Evolutionary conservation across 2,797 vertebrate species (phyloP), one percentile per base, ranked within the genome.

Genomic region (Sciaenops ocellatus): DNA sequence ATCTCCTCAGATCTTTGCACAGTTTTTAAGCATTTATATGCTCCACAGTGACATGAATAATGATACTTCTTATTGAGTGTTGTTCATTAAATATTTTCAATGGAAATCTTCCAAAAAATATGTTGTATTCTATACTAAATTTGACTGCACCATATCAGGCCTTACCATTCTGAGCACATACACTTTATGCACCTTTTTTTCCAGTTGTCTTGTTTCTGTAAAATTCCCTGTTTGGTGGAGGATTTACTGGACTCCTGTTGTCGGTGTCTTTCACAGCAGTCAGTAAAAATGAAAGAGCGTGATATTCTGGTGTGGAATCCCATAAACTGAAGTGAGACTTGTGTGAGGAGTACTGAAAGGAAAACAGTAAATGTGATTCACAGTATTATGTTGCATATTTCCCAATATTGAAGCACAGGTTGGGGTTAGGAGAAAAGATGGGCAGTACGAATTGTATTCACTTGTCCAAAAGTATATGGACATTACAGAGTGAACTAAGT

Each of bases 231-330:
- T 71, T 85, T 74, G 81, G 59, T 51, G 52, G 26, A 78, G 72
- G 79, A 86, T 90, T 89, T 86, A 85, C 44, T 70, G 63, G 76
- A 78, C 72, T 73, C 67, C 67, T 70, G 59, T 72, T 76, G 60
- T 42, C 46, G 47, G 48, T 59, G 76, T 59, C 76, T 73, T 77
- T 81, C 75, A 77, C 59, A 73, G 50, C 50, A 82, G 73, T 83
- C 73, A 64, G 73, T 82, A 72, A 86, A 88, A 83, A 83, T 74
- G 55, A 86, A 76, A 67, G 64, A 73, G 63, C 55, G 66, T 24
- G 9, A 60, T 78, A 44, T 54, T 75, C 54, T 67, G 46, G 59
- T 59, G 50, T 52, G 34, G 44, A 71, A 77, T 28, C 42, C 64
- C 47, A 71, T 76, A 77, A 80, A 67, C n/a, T 24, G 13, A 48